Conservation (phyloP, 1,140 invertebrate genomes). For the Halictus rubicundus region DNA sequence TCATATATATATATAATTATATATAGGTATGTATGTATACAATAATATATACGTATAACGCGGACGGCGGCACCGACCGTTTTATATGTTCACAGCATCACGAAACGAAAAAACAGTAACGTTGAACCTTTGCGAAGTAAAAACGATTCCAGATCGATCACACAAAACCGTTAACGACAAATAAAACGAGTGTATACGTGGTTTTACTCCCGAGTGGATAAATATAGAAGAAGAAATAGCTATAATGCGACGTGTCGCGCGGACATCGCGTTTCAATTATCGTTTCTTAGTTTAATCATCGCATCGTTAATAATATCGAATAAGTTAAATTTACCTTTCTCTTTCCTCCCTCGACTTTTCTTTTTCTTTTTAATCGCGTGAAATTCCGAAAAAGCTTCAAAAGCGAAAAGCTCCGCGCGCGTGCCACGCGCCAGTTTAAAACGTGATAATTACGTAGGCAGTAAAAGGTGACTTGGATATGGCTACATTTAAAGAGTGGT, state of each 20-base stretch:
- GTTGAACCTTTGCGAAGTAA: constrained; percentile 47
- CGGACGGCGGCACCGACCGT: constrained; percentile 54
- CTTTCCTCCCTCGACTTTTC: background rate
- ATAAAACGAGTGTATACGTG: constrained; percentile 36
- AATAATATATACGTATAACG: constrained; percentile 25
- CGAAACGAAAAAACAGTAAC: constrained; percentile 50
- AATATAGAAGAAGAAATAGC: constrained; percentile 6
- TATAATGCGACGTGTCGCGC: constrained; percentile 16
- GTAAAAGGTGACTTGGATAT: constrained; percentile 72
- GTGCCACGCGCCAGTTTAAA: constrained; percentile 45
- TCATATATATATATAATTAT: constrained; percentile 36
- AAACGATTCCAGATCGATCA: constrained; percentile 52
- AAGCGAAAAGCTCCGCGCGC: constrained; percentile 67
- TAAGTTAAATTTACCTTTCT: constrained; percentile 40
- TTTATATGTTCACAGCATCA: constrained; percentile 51
- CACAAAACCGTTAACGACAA: constrained; percentile 23
- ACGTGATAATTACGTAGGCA: constrained; percentile 70
- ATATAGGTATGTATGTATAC: constrained; percentile 26
- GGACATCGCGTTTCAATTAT: constrained; percentile 38
- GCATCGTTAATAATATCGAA: constrained; percentile 53
- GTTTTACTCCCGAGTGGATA: constrained; percentile 4
- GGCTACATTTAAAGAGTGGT: constrained; percentile 67
- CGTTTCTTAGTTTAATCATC: constrained; percentile 41
- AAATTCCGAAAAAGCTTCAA: constrained; percentile 61
- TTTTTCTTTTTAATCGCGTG: constrained; percentile 12